Evolutionary conservation across 2,888 invertebrate genomes (phyloP).

Genomic region (Leucania comma): DNA sequence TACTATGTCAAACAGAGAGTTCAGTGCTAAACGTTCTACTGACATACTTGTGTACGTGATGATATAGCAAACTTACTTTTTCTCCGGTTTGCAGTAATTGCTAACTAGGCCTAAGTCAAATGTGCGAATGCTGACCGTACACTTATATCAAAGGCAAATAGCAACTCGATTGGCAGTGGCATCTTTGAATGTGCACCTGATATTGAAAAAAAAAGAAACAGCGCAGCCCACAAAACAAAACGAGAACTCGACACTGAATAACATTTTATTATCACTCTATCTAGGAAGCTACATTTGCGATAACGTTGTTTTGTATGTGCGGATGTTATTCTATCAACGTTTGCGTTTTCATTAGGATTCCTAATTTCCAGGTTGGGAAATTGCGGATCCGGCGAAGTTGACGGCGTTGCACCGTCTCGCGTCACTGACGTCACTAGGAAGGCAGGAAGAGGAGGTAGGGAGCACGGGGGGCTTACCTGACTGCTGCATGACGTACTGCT

Average conservation of each 20-base stretch:
- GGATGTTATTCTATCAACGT: constrained; percentile 70
- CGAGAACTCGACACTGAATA: background rate
- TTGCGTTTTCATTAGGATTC: constrained; percentile 80
- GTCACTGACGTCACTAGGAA: constrained; percentile 35
- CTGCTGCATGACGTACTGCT: constrained; percentile 54
- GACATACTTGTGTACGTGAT: no score
- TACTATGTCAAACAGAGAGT: no score
- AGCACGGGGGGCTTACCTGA: constrained; percentile 13
- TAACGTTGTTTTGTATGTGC: constrained; percentile 68
- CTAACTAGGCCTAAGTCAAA: no score
- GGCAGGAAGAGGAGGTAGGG: background rate
- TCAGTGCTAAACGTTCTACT: no score
- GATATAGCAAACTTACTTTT: no score
- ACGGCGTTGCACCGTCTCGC: constrained; percentile 46
- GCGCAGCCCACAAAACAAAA: constrained; percentile 20
- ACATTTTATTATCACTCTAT: constrained; percentile 37
- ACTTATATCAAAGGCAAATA: no score
- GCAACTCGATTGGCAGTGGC: no score
- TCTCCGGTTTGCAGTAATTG: no score
- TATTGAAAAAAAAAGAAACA: no score
- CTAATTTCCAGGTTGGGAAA: constrained; percentile 86
- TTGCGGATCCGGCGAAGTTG: constrained; percentile 70
- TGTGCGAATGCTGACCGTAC: no score
- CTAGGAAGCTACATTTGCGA: constrained; percentile 37
- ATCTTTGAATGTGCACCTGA: no score